These are phyloP conservation scores for Caenorhabditis drosophilae DNA, from an alignment of 2,888 invertebrate genomes.

Conservation along the genomic window DNA sequence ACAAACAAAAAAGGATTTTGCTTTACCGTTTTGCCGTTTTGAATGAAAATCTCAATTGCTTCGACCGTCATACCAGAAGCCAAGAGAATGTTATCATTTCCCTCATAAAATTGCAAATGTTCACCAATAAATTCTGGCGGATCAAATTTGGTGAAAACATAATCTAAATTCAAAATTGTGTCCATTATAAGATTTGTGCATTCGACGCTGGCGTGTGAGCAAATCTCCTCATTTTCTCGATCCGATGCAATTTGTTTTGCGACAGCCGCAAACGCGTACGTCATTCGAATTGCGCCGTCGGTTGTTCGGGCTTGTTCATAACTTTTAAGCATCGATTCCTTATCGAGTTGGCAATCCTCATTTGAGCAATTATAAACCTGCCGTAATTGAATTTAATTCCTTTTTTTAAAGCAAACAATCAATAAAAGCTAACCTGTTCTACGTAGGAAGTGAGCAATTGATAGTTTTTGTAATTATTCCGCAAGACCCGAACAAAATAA, in stretches of 20 bases:
- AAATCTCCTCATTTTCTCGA: slow-evolving; percentile 48
- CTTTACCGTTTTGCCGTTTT: slow-evolving; percentile 26
- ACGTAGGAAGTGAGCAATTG: slow-evolving; percentile 64
- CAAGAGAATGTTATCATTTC: slow-evolving; percentile 37
- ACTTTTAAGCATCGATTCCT: slow-evolving; percentile 35
- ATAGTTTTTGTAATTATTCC: slow-evolving; percentile 66
- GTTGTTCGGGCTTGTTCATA: slow-evolving; percentile 52
- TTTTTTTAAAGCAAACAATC: not conserved
- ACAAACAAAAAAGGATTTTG: too few relatives aligned
- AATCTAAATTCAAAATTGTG: slow-evolving; percentile 47
- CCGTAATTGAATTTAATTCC: slow-evolving; percentile 5
- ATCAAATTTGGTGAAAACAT: slow-evolving; percentile 53
- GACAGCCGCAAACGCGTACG: slow-evolving; percentile 64
- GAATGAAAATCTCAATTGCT: slow-evolving; percentile 42
- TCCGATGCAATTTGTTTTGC: slow-evolving; percentile 52
- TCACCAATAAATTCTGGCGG: slow-evolving; percentile 52
- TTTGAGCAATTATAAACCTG: slow-evolving; percentile 49
- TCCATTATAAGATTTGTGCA: slow-evolving; percentile 55
- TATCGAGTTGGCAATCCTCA: slow-evolving; percentile 42
- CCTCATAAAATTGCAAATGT: slow-evolving; percentile 40
- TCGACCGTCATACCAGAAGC: slow-evolving; percentile 58
- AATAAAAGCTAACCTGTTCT: slow-evolving; percentile 50
- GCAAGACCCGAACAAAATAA: slow-evolving; percentile 65
- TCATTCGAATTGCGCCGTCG: slow-evolving; percentile 60
- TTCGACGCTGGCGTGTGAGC: slow-evolving; percentile 48